phyloP scores from a whole-genome alignment of 23 tunicate genomes.

The Ascidia mentula region DNA sequence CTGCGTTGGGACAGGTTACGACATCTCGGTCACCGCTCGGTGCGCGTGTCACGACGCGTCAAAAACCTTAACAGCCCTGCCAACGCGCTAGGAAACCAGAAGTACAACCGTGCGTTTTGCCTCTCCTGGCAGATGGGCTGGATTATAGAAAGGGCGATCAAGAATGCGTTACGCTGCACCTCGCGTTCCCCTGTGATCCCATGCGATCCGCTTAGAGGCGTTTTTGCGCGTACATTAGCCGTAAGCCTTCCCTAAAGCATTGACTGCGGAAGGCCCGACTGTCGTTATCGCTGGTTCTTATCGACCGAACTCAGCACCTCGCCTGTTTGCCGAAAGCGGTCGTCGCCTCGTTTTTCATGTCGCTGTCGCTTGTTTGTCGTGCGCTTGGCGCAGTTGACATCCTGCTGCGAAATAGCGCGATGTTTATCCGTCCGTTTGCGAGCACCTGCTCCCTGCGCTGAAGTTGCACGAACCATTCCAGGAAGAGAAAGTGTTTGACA shows the following conservation, averaged over 20 bases:
- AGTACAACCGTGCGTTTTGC: background rate
- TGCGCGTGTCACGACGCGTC: no score
- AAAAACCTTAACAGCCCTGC: background rate
- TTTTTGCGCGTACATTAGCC: background rate
- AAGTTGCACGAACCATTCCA: background rate
- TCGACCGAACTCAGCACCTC: background rate
- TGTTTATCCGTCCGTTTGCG: background rate
- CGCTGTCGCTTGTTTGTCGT: background rate
- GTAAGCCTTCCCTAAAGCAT: background rate
- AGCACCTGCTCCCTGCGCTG: background rate
- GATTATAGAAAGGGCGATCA: background rate
- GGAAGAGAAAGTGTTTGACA: background rate
- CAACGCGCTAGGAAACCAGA: background rate
- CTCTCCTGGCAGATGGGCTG: background rate
- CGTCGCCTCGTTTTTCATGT: slow-evolving; percentile 9
- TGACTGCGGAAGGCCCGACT: background rate
- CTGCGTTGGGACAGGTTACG: background rate
- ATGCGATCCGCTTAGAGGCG: background rate
- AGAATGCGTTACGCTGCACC: background rate
- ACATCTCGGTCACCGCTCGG: no score
- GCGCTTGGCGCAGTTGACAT: background rate
- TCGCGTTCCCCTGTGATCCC: background rate
- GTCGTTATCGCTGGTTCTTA: background rate
- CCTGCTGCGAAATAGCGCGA: background rate
- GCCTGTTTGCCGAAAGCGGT: background rate